These are phyloP conservation scores for Hafferia zeledoni DNA, from an alignment of 2,797 vertebrate species.

Conservation along the genomic window DNA sequence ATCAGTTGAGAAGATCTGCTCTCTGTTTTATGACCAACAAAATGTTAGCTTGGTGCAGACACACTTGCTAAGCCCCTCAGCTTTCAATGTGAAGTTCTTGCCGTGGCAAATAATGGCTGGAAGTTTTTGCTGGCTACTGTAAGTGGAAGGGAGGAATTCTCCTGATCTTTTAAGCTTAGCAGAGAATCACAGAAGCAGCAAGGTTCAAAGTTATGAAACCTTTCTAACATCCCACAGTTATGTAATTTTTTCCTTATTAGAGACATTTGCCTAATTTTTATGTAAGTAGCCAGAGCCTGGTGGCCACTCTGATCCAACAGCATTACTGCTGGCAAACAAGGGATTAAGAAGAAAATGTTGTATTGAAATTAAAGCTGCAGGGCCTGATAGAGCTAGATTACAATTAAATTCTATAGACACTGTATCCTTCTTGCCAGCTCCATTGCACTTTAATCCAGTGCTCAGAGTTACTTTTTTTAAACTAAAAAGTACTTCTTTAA, in stretches of 20 bases:
- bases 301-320: conserved; percentile 63
- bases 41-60: background rate
- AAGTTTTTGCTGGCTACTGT: background rate
- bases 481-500: conserved; percentile 64
- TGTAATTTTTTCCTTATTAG: conserved; percentile 38
- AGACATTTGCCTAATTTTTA: conserved; percentile 70
- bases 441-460: conserved; percentile 35
- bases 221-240: background rate
- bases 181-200: background rate
- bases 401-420: conserved; percentile 76
- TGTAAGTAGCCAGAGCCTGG: conserved; percentile 65
- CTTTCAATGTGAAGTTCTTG: background rate
- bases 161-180: background rate
- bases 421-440: conserved; percentile 23
- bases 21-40: background rate
- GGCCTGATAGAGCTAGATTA: conserved; percentile 80
- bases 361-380: conserved; percentile 85
- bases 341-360: conserved; percentile 86
- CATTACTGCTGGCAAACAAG: conserved; percentile 67
- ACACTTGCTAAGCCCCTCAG: background rate
- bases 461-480: background rate
- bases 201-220: background rate
- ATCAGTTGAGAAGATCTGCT: background rate
- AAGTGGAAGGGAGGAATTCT: background rate
- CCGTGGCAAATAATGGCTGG: background rate